A percentile compares a stretch with the other conserved stretches of the same genome.
phyloP scores from a whole-genome alignment of 2,888 invertebrate species.

The Ichneumoninae sp. region DNA sequence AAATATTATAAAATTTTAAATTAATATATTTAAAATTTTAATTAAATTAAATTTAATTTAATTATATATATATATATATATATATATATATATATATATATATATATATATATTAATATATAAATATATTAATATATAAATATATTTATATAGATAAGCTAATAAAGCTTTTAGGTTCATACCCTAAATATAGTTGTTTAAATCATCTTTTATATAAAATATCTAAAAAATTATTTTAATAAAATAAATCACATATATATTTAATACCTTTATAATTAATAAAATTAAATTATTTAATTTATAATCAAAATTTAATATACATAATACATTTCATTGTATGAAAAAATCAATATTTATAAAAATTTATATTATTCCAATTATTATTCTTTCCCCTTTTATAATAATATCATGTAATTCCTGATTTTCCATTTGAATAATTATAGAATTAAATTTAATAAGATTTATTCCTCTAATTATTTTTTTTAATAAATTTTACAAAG shows the following conservation, averaged over 20 bases:
- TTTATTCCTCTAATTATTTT: slow-evolving; percentile 87
- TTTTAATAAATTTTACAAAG: slow-evolving; percentile 58
- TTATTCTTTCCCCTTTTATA: slow-evolving; percentile 85
- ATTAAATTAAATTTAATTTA: too few relatives aligned
- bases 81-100: too few relatives aligned
- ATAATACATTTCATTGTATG: slow-evolving; percentile 65
- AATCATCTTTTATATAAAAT: slow-evolving; percentile 76
- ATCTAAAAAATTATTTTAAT: slow-evolving; percentile 88
- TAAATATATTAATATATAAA: too few relatives aligned
- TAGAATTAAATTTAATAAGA: slow-evolving; percentile 88
- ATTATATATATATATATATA: too few relatives aligned
- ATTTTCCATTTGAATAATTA: slow-evolving; percentile 86
- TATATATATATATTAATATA: too few relatives aligned
- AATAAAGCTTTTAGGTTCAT: too few relatives aligned
- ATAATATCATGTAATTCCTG: slow-evolving; percentile 85
- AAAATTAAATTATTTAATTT: slow-evolving; percentile 87
- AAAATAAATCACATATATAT: slow-evolving; percentile 84
- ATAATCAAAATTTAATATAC: slow-evolving; percentile 88
- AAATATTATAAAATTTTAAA: too few relatives aligned
- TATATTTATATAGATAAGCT: too few relatives aligned
- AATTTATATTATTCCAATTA: slow-evolving; percentile 85
- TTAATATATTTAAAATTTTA: too few relatives aligned
- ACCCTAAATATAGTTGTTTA: slow-evolving; percentile 64
- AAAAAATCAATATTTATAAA: slow-evolving; percentile 73
- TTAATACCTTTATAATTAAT: slow-evolving; percentile 77